phyloP scores from a whole-genome alignment of 2,113 vertebrate species.

The Bucco capensis region DNA sequence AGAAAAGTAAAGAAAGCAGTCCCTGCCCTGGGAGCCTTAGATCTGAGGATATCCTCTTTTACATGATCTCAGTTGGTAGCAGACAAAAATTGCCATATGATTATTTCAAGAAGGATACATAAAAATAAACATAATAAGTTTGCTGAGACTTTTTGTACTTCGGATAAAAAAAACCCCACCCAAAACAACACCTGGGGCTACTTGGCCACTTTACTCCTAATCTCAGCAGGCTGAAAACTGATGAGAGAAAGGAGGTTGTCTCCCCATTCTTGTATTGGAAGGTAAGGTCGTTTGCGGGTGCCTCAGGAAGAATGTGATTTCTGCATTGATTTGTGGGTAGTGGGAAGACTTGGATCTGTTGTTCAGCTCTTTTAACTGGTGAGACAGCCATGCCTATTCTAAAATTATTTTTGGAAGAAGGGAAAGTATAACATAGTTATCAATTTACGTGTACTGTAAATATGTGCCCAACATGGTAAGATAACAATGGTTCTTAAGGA shows the following conservation, averaged over 20 bases:
- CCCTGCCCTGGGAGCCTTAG: background rate
- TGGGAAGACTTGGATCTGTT: conserved; percentile 15
- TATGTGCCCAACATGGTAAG: background rate
- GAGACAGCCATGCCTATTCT: background rate
- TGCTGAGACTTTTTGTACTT: background rate
- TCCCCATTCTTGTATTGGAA: rapidly evolving
- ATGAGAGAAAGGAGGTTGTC: background rate
- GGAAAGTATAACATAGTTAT: background rate
- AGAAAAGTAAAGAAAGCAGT: background rate
- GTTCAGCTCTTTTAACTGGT: background rate
- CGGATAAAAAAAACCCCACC: background rate
- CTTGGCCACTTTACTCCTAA: background rate
- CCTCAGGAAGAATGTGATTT: background rate
- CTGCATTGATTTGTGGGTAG: background rate
- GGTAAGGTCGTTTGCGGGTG: background rate
- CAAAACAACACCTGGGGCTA: background rate
- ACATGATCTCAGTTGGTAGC: background rate
- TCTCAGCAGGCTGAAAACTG: background rate
- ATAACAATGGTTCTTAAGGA: background rate
- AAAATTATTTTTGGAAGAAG: conserved; percentile 15
- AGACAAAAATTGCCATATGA: background rate
- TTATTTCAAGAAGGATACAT: background rate
- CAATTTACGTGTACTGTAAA: background rate
- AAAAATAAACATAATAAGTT: background rate
- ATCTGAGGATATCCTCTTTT: conserved; percentile 4